Base-by-base conservation (phyloP, 2,797 vertebrate species). In the Poeciliopsis infans region DNA sequence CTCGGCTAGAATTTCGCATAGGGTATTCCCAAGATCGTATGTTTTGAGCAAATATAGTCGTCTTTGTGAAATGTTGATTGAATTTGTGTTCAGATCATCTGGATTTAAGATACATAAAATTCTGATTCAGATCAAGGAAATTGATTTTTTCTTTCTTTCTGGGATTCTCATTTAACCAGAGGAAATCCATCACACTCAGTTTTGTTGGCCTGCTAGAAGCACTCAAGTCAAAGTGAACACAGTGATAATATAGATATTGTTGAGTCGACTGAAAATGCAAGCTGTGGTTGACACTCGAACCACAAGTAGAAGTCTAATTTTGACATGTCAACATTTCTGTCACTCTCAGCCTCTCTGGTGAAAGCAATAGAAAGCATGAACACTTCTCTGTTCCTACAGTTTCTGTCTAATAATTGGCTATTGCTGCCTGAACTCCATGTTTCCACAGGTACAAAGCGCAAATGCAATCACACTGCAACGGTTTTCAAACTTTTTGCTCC, bases 401-500 rank as follows among this genome's bases (percentile, higher is more conserved):
- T 53, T 53, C 33, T 53, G 18, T 39, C 31, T n/a, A 25, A 74
- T 53, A 41, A 46, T 6, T 46, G 55, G 28, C 39, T 7, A 31
- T 5, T 59, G 13, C n/a, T 47, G 57, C 28, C 33, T 18, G n/a
- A 68, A 68, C 7, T 23, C 16, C 64, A 11, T 2, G 46, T 47
- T 45, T 49, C 43, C 36, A 39, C 8, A 43, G 15, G 41, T 45
- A n/a, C 31, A 82, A 13, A 61, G 15, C 69, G 8, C 25, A 6
- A 83, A 77, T 69, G 45, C 77, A 61, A 70, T 79, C 25, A 70
- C 59, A 66, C 33, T 31, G 16, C 70, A 36, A 71, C 72, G 47
- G 61, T 28, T 81, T 70, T 87, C 83, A 70, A 77, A 82, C 87
- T 81, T 83, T 75, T 72, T 53, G 23, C 57, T 36, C 33, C 20